Conservation (phyloP, 2,888 invertebrate species). For the Troides oblongomaculatus region DNA sequence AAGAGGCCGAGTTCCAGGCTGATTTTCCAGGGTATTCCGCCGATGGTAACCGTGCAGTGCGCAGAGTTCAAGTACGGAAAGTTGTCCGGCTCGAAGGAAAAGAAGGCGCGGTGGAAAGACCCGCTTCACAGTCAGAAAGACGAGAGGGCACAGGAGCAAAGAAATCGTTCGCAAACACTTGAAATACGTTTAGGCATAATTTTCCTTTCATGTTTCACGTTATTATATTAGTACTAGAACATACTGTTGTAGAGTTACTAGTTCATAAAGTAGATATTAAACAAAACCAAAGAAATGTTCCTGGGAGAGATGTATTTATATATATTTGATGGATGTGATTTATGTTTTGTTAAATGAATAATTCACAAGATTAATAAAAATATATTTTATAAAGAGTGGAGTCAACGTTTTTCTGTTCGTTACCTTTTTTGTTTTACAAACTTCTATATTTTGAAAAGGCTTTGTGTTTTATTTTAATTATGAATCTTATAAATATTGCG, state of each 20-base stretch:
- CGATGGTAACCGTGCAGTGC: conserved; percentile 74
- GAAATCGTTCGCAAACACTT: conserved; percentile 36
- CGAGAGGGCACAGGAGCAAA: conserved; percentile 45
- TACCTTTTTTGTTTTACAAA: too few relatives aligned
- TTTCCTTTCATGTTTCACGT: conserved; percentile 31
- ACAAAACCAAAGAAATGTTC: conserved; percentile 23
- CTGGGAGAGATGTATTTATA: conserved; percentile 28
- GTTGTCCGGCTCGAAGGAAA: conserved; percentile 57
- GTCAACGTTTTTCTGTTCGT: too few relatives aligned
- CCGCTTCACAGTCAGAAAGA: conserved; percentile 34
- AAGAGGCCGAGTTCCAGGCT: conserved; percentile 50
- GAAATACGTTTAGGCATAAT: conserved; percentile 34
- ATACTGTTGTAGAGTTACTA: conserved; percentile 7
- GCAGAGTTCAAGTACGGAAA: conserved; percentile 75
- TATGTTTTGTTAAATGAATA: conserved; percentile 20
- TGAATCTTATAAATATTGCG: too few relatives aligned
- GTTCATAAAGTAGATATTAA: conserved; percentile 11
- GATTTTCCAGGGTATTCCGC: conserved; percentile 66
- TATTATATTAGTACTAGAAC: conserved; percentile 13
- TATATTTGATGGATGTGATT: conserved; percentile 24
- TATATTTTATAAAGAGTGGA: too few relatives aligned
- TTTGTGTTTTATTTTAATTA: too few relatives aligned
- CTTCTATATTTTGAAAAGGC: too few relatives aligned
- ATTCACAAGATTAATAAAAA: conserved; percentile 6
- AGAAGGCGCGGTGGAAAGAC: conserved; percentile 56